Evolutionary conservation across 2,888 invertebrate species (phyloP).

Genomic region (Mythimna lalbum): DNA sequence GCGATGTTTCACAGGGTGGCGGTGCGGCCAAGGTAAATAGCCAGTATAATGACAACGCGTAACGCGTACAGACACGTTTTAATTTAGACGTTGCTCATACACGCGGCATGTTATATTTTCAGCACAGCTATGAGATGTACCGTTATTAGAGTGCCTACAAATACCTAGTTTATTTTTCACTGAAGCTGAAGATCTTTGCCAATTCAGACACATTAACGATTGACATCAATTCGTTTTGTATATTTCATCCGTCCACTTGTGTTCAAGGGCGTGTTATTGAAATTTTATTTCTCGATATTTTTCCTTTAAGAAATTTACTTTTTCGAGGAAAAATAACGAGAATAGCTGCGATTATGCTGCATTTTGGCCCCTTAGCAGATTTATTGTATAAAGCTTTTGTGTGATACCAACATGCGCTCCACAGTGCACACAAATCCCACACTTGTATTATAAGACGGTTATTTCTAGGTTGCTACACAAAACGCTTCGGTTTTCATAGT

Average conservation of each 20-base stretch:
- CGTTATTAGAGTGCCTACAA: conserved; percentile 74
- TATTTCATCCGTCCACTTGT: conserved; percentile 48
- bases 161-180: conserved; percentile 64
- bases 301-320: conserved; percentile 22
- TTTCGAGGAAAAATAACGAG: conserved; percentile 48
- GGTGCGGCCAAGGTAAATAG: conserved; percentile 88
- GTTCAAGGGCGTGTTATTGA: conserved; percentile 42
- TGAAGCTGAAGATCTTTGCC: conserved; percentile 66
- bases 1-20: conserved; percentile 86
- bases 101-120: conserved; percentile 80
- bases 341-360: conserved; percentile 43
- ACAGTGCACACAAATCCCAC: conserved; percentile 59
- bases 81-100: conserved; percentile 74
- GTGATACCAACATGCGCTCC: conserved; percentile 60
- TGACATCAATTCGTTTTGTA: conserved; percentile 62
- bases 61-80: conserved; percentile 73
- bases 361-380: conserved; percentile 59
- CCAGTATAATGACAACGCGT: conserved; percentile 67
- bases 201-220: conserved; percentile 61
- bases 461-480: conserved; percentile 67
- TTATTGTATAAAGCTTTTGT: conserved; percentile 67
- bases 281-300: conserved; percentile 44
- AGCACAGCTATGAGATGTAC: conserved; percentile 76
- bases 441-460: conserved; percentile 64
- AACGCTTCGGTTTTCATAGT: conserved; percentile 68